Base-by-base conservation (phyloP, 2,113 vertebrate species). In the Apeltes quadracus region DNA sequence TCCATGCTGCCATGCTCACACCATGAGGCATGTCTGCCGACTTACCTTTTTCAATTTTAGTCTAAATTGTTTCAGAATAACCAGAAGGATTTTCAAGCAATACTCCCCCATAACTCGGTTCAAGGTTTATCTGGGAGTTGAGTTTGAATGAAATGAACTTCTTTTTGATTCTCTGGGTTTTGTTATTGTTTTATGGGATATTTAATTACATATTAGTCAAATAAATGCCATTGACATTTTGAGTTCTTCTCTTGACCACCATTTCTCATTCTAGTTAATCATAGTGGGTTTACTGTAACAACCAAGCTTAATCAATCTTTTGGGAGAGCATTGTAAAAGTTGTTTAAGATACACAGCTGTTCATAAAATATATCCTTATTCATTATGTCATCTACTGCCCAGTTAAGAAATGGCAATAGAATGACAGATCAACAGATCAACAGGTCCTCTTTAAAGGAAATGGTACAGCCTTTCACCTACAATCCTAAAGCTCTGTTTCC, bases 401-500 rank as follows among this genome's bases (percentile, higher is more conserved):
- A 29, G 18, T 56, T 18, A 34, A 22, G 14, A 3, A 63, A 32
- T n/a, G 29, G 14, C 41, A 46, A 14, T 34, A 18, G 16, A 10
- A 7, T 29, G 38, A 64, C n/a, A n/a, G n/a, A n/a, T n/a, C n/a
- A 84, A 71, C 0, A 0, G 0, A 23, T 36, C 18, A n/a, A 18
- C 18, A 14, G 29, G 54, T 72, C 55, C 5, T 53, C 59, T 65
- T 25, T 50, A 29, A 22, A 1, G 51, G 2, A 41, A 63, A 64
- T 32, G 4, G 6, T 0, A 23, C 15, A 27, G 51, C 44, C 5
- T 36, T 79, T 63, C 22, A 13, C 11, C 20, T 63, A 20, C 15
- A 55, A 67, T 46, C 12, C 63, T 22, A 7, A 57, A 25, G 10
- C 18, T 50, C 29, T 7, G 1, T 61, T 75, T 79, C 69, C 78